phyloP scores from a whole-genome alignment of 2,797 vertebrate species.

The Gambelia wislizenii region DNA sequence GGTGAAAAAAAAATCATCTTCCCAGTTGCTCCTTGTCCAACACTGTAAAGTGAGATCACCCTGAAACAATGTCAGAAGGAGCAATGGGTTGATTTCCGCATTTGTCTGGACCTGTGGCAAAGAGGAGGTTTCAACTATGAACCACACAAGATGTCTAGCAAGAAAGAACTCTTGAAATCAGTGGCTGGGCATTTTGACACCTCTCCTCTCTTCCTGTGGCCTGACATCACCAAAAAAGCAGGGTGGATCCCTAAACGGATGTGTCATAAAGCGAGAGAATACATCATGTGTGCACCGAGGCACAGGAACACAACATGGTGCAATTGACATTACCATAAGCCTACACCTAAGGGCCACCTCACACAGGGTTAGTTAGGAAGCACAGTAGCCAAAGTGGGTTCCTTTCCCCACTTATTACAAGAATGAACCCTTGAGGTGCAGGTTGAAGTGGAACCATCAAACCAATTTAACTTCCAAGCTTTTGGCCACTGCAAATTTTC shows the following conservation, averaged over 20 bases:
- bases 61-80: neutral
- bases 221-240: neutral
- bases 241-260: neutral
- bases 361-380: neutral
- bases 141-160: neutral
- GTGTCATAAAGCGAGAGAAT: neutral
- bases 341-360: too few relatives aligned
- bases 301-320: neutral
- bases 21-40: neutral
- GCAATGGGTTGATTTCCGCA: neutral
- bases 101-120: too few relatives aligned
- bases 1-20: neutral
- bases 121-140: neutral
- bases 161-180: neutral
- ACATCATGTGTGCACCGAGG: rapidly evolving
- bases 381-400: neutral
- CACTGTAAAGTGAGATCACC: neutral
- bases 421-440: neutral
- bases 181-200: neutral
- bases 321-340: rapidly evolving
- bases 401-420: neutral
- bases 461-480: neutral
- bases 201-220: neutral
- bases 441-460: neutral
- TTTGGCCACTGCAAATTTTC: neutral